Percentiles rank a stretch among this genome's conserved stretches.
These are phyloP conservation scores for Heliconius cydno DNA, from an alignment of 2,888 invertebrate genomes.

Conservation along the genomic window DNA sequence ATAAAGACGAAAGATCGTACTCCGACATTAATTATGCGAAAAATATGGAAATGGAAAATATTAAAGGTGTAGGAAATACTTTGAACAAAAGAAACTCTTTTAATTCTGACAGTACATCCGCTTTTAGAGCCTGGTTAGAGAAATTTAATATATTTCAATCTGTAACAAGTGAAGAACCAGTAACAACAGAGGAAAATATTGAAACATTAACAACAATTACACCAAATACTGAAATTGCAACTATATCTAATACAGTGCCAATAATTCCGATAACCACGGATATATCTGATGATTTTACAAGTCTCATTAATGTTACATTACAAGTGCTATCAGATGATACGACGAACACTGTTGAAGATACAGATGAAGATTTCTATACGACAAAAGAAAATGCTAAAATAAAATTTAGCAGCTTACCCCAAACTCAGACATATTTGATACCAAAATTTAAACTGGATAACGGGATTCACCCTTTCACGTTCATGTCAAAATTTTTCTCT, in stretches of 20 bases:
- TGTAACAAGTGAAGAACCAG: slow-evolving; percentile 55
- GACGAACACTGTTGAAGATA: slow-evolving; percentile 57
- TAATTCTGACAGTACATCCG: slow-evolving; percentile 56
- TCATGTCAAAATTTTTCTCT: slow-evolving; percentile 85
- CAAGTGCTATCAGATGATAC: slow-evolving; percentile 62
- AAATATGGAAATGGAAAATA: slow-evolving; percentile 54
- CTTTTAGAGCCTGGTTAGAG: slow-evolving; percentile 66
- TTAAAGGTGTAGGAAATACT: slow-evolving; percentile 53
- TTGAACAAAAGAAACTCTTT: slow-evolving; percentile 69
- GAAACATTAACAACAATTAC: slow-evolving; percentile 19
- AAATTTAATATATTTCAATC: slow-evolving; percentile 66
- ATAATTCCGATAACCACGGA: slow-evolving; percentile 72
- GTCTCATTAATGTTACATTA: slow-evolving; percentile 58
- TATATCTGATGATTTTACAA: slow-evolving; percentile 53
- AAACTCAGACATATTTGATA: slow-evolving; percentile 77
- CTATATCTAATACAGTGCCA: slow-evolving; percentile 52
- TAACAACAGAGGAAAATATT: slow-evolving; percentile 20
- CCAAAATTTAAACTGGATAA: slow-evolving; percentile 83
- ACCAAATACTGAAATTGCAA: slow-evolving; percentile 27
- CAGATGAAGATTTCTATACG: slow-evolving; percentile 73
- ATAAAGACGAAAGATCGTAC: slow-evolving; percentile 52
- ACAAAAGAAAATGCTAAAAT: slow-evolving; percentile 72
- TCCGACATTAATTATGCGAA: slow-evolving; percentile 59
- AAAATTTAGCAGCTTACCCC: slow-evolving; percentile 76
- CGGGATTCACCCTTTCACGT: slow-evolving; percentile 85